Evolutionary conservation across 2,113 vertebrate genomes (phyloP), one percentile per base, ranked within the genome.

Genomic region (Pygathrix nemaeus): DNA sequence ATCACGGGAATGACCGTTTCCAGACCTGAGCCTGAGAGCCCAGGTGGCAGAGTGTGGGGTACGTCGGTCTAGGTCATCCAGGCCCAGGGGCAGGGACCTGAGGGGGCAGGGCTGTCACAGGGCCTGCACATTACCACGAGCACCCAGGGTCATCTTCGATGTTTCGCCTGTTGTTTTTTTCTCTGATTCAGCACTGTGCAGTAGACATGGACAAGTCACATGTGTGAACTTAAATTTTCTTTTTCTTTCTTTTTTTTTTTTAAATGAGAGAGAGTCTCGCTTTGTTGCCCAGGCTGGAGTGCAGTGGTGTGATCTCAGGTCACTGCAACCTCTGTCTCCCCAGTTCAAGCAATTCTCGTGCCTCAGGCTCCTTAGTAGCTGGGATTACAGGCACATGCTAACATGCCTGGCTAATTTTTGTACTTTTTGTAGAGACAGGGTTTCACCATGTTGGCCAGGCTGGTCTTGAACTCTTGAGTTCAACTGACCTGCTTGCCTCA

Each of bases 1-100:
- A 35, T 18, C 12, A 16, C 0, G 0, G 13, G 52, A 10, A 57
- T 14, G 8, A 2, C 6, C 3, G 38, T 43, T 48, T 27, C 78
- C 27, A 38, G 66, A 55, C 61, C n/a, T 1, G 0, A 30, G 76
- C 5, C 45, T 50, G 12, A 52, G 25, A 7, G 21, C 45, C 4
- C 1, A 0, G 21, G 1, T 0, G 27, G 61, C 32, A 8, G 55
- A 68, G 55, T 45, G 43, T 73, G 64, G 64, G 66, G 30, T 61
- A 4, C 9, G 3, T 38, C 32, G 70, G 83, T 68, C 8, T 8
- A 83, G 13, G 50, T 21, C 14, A 14, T 76, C 32, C 11, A 18
- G 81, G 76, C 55, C 18, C 10, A 0, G 2, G n/a, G 16, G 11
- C 10, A 38, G 9, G 35, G 48, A 45, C 61, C 61, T 6, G 61